Percentiles rank a stretch among this genome's conserved stretches.
phyloP scores from a whole-genome alignment of 2,113 vertebrate genomes.

The Sphyrna mokarran region DNA sequence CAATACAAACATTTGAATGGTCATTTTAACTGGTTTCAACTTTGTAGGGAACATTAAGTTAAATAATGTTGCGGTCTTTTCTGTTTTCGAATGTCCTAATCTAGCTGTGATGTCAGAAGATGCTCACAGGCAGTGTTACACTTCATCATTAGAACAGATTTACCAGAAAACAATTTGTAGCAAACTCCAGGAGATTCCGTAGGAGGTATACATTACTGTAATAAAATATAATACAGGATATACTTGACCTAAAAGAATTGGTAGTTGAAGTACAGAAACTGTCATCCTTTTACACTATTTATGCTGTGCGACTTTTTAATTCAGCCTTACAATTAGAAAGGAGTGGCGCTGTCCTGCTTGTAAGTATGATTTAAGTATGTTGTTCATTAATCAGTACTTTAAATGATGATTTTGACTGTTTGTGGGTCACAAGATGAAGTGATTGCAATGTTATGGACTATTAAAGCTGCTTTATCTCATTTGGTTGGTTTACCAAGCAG shows the following conservation, averaged over 20 bases:
- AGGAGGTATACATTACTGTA: conserved; percentile 82
- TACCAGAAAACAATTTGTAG: background rate
- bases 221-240: conserved; percentile 87
- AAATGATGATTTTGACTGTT: conserved; percentile 35
- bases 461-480: conserved; percentile 34
- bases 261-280: background rate
- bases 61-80: background rate
- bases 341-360: conserved; percentile 24
- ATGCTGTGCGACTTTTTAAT: conserved; percentile 30
- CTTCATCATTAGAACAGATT: background rate
- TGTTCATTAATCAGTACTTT: conserved; percentile 37
- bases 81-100: background rate
- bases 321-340: conserved; percentile 27
- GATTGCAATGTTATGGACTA: conserved; percentile 37
- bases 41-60: background rate
- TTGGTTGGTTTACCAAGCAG: conserved; percentile 35
- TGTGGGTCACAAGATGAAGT: conserved; percentile 34
- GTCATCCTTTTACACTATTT: background rate
- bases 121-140: background rate
- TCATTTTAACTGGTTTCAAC: background rate
- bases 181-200: background rate
- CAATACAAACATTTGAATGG: background rate
- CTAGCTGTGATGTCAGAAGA: background rate
- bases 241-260: conserved; percentile 61
- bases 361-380: conserved; percentile 34